Evolutionary conservation across 1,140 invertebrate species (phyloP), one percentile per base, ranked within the genome.

Genomic region (Scaptodrosophila lebanonensis): DNA sequence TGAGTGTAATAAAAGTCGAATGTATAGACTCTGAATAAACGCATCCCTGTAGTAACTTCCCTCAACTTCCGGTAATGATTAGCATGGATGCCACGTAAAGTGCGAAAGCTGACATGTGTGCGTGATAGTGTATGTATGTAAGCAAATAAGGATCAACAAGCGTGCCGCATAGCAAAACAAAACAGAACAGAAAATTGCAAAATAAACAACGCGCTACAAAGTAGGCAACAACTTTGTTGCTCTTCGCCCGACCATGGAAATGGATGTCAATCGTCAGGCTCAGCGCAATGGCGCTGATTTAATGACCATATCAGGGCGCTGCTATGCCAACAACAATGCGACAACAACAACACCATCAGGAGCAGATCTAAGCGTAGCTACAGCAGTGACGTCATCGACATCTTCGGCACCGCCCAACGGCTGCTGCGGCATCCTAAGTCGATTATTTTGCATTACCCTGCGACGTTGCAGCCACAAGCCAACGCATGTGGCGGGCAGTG

Each of bases 221-320:
- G 68, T 72, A 72, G 72, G 72, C 72, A 77, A 79, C 72, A 43
- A 30, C 58, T 72, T 61, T 62, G 13, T 3, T 27, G 39, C 29
- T 68, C 51, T 38, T 40, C 35, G 20, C 8, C 22, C 44, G 59
- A 66, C 44, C 45, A 79, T 79, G 73, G 73, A 79, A 79, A 79
- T 79, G 73, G 73, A 79, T 56, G 73, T 79, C 58, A 79, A 79
- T 66, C 73, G 75, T 51, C 75, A 67, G 56, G 57, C 52, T 43
- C 59, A 35, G 53, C 71, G 53, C 60, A 73, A 75, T 71, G 70
- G 57, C 70, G 20, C 52, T 32, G 84, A 68, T 54, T 66, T 85
- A 61, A 83, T 85, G 83, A 85, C 83, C 83, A 83, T 85, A 57
- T 85, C 83, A 53, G 73, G 77, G 38, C 77, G 83, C 50, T 85